Conservation (phyloP, 2,888 invertebrate species). For the Dynastes maya region DNA sequence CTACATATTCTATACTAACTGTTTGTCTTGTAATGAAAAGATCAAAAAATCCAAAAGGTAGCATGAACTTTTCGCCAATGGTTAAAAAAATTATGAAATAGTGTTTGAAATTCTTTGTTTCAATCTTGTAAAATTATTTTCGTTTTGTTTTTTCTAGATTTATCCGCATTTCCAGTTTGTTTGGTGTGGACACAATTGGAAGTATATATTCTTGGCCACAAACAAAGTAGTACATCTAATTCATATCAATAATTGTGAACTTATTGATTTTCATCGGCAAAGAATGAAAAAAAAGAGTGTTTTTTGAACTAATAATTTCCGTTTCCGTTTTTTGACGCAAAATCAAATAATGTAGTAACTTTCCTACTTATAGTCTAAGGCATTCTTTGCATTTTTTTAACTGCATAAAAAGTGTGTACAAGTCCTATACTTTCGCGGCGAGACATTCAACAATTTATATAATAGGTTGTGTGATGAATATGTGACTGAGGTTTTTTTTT, state of each 20-base stretch:
- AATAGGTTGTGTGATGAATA: conserved; percentile 27
- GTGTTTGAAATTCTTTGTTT: too few species aligned
- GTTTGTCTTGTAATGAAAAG: too few species aligned
- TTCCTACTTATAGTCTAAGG: conserved; percentile 8
- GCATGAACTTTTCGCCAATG: too few species aligned
- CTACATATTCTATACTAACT: too few species aligned
- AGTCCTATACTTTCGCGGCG: background rate
- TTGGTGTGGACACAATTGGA: conserved; percentile 21
- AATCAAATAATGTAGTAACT: conserved; percentile 12
- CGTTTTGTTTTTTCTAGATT: conserved; percentile 16
- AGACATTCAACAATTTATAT: conserved; percentile 16
- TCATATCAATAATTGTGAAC: conserved; percentile 18
- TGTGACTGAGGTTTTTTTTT: conserved; percentile 32
- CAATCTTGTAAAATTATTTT: too few species aligned
- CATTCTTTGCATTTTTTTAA: conserved; percentile 28
- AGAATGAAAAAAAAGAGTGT: conserved; percentile 1
- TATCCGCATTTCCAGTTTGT: conserved; percentile 22
- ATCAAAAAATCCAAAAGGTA: too few species aligned
- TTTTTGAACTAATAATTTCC: background rate
- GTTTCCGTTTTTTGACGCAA: background rate
- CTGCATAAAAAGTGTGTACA: background rate
- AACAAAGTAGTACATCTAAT: conserved; percentile 12
- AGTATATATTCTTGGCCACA: conserved; percentile 8
- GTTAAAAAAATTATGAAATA: too few species aligned
- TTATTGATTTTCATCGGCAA: conserved; percentile 12